A percentile compares a stretch with the other conserved stretches of the same genome.
Evolutionary conservation across 1,140 invertebrate species (phyloP).

Genomic region (Apocrypta bakeri): DNA sequence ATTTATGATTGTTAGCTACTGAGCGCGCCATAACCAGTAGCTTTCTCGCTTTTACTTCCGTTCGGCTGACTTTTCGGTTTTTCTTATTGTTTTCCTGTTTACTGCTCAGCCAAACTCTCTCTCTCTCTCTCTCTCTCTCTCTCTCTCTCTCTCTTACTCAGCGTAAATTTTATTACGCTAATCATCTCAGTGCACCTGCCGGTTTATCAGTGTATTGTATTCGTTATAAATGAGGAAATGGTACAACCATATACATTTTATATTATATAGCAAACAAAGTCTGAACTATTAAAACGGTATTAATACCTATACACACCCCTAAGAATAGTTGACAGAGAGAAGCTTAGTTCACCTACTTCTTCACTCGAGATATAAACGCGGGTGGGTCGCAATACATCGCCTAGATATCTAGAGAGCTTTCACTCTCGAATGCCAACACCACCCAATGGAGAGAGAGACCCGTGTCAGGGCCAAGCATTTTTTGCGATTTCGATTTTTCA

Average conservation of each 20-base stretch:
- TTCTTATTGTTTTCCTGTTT: constrained; percentile 1
- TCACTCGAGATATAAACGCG: neutral
- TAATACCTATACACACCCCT: no score
- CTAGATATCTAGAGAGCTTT: constrained; percentile 40
- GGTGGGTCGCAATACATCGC: constrained; percentile 21
- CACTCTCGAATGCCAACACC: constrained; percentile 25
- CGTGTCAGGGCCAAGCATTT: constrained; percentile 57
- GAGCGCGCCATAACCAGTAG: neutral
- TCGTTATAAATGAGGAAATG: no score
- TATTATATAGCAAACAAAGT: no score
- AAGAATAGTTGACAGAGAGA: no score
- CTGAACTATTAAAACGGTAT: no score
- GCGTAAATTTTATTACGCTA: no score
- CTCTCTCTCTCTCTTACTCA: constrained; percentile 8
- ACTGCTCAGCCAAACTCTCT: no score
- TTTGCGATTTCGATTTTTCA: constrained; percentile 47
- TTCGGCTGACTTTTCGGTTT: neutral
- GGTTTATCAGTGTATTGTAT: no score
- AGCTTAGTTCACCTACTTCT: neutral
- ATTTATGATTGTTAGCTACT: neutral
- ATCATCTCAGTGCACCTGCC: no score
- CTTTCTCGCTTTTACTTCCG: neutral
- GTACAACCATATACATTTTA: no score
- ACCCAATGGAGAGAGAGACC: neutral
- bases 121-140: constrained; percentile 29